Percentiles rank a stretch among this genome's conserved stretches.
Conservation (phyloP, 2,113 vertebrate genomes). For the Phrynocephalus versicolor region DNA sequence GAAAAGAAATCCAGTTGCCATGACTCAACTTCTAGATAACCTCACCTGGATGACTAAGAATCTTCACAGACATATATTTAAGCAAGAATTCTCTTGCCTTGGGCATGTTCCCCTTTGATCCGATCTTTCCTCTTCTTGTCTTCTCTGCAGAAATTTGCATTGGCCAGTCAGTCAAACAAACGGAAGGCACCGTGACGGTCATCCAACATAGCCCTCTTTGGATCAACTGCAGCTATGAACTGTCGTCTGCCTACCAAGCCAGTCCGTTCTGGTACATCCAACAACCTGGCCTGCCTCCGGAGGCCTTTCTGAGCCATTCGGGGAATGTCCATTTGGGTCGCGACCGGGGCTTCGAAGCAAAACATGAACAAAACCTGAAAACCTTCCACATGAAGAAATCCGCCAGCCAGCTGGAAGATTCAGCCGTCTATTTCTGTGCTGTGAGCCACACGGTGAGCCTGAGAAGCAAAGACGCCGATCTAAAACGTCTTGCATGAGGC, state of each 20-base stretch:
- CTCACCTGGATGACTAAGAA: too few species aligned
- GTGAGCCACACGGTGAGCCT: neutral
- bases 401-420: neutral
- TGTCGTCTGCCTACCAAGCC: neutral
- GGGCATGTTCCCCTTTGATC: neutral
- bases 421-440: neutral
- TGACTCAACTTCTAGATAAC: too few species aligned
- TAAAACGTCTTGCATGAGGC: neutral
- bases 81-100: neutral
- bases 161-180: neutral
- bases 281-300: neutral
- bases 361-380: rapidly evolving
- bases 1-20: too few species aligned
- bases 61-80: neutral
- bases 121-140: neutral
- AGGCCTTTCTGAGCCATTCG: neutral
- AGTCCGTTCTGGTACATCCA: constrained; percentile 12
- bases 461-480: neutral
- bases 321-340: too few species aligned
- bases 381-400: neutral
- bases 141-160: neutral
- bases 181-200: neutral
- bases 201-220: neutral
- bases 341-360: neutral
- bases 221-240: neutral